Evolutionary conservation across 2,113 vertebrate genomes (phyloP).

Genomic region (Saimiri boliviensis): DNA sequence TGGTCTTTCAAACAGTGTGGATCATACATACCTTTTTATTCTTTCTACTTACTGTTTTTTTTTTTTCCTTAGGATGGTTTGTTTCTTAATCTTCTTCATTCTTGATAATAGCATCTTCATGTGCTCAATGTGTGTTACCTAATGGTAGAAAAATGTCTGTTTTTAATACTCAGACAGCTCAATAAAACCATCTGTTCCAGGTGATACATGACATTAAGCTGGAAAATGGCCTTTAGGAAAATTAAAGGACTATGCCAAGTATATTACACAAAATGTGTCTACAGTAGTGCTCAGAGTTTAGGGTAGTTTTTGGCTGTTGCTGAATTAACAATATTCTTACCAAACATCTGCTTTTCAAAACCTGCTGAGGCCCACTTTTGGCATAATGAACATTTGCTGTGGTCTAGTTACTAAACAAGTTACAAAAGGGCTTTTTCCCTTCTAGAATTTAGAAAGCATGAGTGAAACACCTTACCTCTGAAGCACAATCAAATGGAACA

Average conservation of each 20-base stretch:
- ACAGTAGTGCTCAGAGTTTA: neutral
- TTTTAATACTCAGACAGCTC: conserved; percentile 10
- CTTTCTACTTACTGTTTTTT: neutral
- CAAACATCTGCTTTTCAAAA: conserved; percentile 71
- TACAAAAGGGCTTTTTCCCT: conserved; percentile 49
- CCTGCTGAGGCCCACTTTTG: conserved; percentile 38
- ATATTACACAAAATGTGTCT: neutral
- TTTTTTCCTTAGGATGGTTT: no score
- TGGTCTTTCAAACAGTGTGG: neutral
- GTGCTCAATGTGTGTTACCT: neutral
- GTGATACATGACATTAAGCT: conserved; percentile 43
- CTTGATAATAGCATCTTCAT: neutral
- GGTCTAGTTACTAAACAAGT: conserved; percentile 74
- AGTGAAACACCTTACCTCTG: conserved; percentile 44
- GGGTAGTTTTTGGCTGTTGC: conserved; percentile 29
- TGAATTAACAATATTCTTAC: conserved; percentile 50
- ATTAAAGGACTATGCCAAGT: conserved; percentile 14
- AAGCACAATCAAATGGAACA: conserved; percentile 43
- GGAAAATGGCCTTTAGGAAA: conserved; percentile 26
- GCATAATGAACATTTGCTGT: conserved; percentile 34
- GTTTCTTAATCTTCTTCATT: neutral
- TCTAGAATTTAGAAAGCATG: conserved; percentile 42
- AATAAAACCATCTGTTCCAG: conserved; percentile 15
- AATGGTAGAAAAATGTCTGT: conserved; percentile 2
- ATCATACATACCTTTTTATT: conserved; percentile 3